Base-by-base conservation (phyloP, 2,797 vertebrate species). In the Cyprinodon diabolis region DNA sequence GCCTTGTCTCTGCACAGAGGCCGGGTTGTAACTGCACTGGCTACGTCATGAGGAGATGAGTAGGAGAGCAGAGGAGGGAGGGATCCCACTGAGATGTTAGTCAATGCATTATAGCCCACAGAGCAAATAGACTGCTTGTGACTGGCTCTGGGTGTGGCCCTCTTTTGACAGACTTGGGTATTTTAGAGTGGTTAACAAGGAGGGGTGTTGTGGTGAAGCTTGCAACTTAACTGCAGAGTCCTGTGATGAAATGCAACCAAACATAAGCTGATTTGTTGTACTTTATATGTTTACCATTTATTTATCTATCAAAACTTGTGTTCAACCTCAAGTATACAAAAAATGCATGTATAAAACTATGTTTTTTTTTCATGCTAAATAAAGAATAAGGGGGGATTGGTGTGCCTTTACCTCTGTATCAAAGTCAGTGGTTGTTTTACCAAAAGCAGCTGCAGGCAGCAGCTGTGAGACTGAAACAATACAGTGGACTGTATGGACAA, bases 91-190 rank as follows among this genome's bases (percentile, higher is more conserved):
- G 77, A 74, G 84, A 89, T 86, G 86, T 92, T 91, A 89, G 89
- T 90, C 90, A 91, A 92, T 88, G 86, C 85, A 89, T 90, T 91
- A 90, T 90, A 86, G 88, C 88, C 77, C 81, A 79, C 79, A 87
- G 87, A 92, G 91, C 91, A 93, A 92, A 93, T 77, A 91, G 70
- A 86, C 84, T 66, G 85, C 69, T 74, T 74, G 74, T 87, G 85
- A 90, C 72, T 85, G 8, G 78, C 43, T 63, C 80, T 88, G 91
- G 92, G 93, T 92, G 93, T 89, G 86, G 91, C 86, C 77, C 77
- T 71, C 71, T 86, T 81, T 80, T 82, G 84, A 88, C 83, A 86
- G 73, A 80, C 79, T 83, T 30, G 52, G 75, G 80, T 74, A 78
- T 85, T 88, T 87, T 66, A 79, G 76, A 66, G 73, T 72, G 84